Percentiles rank a stretch among this genome's conserved stretches.
Conservation (phyloP, 2,888 invertebrate species). For the Harpagoxenus sublaevis region DNA sequence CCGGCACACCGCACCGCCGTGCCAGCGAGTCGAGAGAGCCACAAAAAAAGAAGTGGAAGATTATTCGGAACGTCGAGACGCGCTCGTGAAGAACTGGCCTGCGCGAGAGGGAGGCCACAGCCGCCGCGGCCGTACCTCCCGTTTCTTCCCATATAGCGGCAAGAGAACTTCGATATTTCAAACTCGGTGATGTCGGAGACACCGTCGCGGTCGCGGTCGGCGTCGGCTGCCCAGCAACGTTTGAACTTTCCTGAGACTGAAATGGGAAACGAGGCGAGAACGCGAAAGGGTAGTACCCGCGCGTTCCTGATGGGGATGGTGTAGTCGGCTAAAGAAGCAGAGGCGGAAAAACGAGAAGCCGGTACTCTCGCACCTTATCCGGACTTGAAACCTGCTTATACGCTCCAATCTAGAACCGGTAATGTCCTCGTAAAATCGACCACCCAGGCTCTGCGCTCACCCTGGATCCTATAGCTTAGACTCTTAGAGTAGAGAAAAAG, state of each 20-base stretch:
- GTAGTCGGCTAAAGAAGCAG: not conserved
- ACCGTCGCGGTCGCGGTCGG: too few species aligned
- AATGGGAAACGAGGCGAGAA: not conserved
- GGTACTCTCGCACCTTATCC: not conserved
- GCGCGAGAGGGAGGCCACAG: not conserved
- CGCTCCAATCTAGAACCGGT: not conserved
- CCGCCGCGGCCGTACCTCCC: not conserved
- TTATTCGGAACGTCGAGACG: conserved; percentile 29
- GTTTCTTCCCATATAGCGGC: not conserved
- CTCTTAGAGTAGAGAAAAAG: not conserved
- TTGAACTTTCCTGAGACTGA: not conserved
- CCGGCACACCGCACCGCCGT: conserved; percentile 75
- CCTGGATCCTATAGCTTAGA: not conserved
- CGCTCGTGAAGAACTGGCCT: conserved; percentile 29
- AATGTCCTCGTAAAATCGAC: not conserved
- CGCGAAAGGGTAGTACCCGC: not conserved
- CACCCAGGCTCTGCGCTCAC: not conserved
- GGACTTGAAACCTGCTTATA: not conserved
- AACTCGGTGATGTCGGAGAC: not conserved
- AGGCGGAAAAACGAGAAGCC: not conserved
- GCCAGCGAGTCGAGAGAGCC: conserved; percentile 70
- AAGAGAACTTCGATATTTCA: conserved; percentile 3
- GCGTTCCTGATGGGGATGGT: not conserved
- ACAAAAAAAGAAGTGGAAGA: conserved; percentile 46
- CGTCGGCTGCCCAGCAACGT: not conserved